Evolutionary conservation across 30 jellyfish, hydroid and myxozoan genomes (phyloP), one percentile per base, ranked within the genome.

Genomic region (Cassiopea xamachana): DNA sequence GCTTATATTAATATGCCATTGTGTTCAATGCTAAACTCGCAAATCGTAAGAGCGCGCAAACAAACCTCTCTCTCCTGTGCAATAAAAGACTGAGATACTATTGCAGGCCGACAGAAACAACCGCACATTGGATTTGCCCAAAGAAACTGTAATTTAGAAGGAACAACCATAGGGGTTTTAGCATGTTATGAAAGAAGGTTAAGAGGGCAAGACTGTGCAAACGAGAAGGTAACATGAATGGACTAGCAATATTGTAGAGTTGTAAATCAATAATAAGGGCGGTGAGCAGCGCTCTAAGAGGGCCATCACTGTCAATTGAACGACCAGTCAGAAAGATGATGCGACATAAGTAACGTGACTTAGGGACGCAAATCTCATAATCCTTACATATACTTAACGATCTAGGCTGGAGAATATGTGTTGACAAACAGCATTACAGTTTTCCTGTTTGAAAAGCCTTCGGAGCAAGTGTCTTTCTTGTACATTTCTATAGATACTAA

Each of bases 371-470:
- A 88, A 78, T 58, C 90, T 74, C 79, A 48, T 88, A 88, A 88
- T 88, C 95, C 95, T 88, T 77, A 82, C 95, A 88, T 88, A 88
- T 88, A 88, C 95, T 79, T 88, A 88, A 88, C 95, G 95, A 88
- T 88, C 95, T 88, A 74, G 81, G 73, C 80, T 69, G 55, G 95
- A 58, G 95, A 88, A 88, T 77, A 44, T 67, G 44, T 88, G 95
- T 88, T 88, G 90, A 88, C 95, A 88, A 88, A 88, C 83, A 88
- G 95, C 60, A 88, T 88, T 88, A 88, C 95, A 88, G 81, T 89
- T 88, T 88, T 88, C 95, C 95, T 88, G 95, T 78, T 88, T 72
- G 75, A 88, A 88, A 88, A 88, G 90, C 95, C 90, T 73, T 77
- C 95, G 90, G 90, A 79, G 90, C 95, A 77, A 88, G 72, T 81